A percentile compares a stretch with the other conserved stretches of the same genome.
Conservation (phyloP, 2,797 vertebrate species). For the Eulemur mongoz region DNA sequence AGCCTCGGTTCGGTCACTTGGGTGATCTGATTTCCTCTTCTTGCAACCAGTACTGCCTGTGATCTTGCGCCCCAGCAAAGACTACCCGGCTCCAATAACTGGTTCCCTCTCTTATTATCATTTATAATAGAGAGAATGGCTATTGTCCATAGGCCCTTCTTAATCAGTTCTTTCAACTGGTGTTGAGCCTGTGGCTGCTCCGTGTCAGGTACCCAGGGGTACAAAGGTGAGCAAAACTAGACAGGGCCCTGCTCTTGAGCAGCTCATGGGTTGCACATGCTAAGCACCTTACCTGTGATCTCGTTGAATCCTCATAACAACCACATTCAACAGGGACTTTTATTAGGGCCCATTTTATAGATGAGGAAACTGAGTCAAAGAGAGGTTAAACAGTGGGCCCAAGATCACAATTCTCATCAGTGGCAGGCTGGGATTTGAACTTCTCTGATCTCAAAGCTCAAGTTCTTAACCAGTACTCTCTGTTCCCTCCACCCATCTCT, state of each 20-base stretch:
- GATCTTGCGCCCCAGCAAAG: neutral
- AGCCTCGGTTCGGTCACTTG: neutral
- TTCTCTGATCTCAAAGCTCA: neutral
- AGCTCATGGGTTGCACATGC: neutral
- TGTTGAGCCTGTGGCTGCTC: neutral
- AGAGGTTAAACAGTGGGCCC: neutral
- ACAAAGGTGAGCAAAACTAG: neutral
- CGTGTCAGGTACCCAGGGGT: neutral
- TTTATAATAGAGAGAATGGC: neutral
- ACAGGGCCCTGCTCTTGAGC: neutral
- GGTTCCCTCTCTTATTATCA: neutral
- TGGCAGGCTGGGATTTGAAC: neutral
- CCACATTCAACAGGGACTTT: rapidly evolving
- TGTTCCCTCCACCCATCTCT: neutral
- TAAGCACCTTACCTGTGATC: neutral
- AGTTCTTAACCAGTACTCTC: neutral
- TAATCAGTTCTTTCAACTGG: no score
- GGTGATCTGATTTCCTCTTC: neutral
- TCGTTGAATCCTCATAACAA: neutral
- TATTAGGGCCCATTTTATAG: neutral
- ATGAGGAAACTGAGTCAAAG: neutral
- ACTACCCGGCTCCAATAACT: neutral
- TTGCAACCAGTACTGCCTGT: neutral
- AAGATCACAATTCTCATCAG: neutral
- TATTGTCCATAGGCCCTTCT: neutral